phyloP scores from a whole-genome alignment of 2,797 vertebrate genomes.

The Craterocephalus amniculus region DNA sequence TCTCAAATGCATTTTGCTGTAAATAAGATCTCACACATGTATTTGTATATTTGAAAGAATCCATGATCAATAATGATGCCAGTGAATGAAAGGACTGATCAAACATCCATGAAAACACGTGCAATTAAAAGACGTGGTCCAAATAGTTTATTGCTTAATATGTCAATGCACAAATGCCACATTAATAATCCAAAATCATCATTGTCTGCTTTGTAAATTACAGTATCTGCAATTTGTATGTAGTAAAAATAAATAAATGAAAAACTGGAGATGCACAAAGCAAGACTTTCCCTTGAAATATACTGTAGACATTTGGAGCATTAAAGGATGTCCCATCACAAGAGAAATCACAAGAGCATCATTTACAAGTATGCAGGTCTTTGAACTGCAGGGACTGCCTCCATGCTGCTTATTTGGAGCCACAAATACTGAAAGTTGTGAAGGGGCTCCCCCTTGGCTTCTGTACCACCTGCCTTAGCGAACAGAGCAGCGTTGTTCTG shows the following conservation, averaged over 20 bases:
- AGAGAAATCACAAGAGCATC: slow-evolving; percentile 9
- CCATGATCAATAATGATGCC: background rate
- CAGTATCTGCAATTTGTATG: slow-evolving; percentile 22
- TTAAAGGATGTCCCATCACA: background rate
- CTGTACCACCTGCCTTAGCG: background rate
- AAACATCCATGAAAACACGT: background rate
- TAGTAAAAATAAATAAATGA: slow-evolving; percentile 7
- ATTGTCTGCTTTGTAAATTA: slow-evolving; percentile 12
- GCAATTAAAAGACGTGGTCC: background rate
- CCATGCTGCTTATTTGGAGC: background rate
- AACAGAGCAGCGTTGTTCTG: background rate
- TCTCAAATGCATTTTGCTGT: background rate
- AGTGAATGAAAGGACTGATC: background rate
- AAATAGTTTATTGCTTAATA: slow-evolving; percentile 34
- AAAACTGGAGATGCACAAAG: background rate
- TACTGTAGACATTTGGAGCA: slow-evolving; percentile 8
- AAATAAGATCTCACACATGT: background rate
- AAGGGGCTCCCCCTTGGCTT: slow-evolving; percentile 5
- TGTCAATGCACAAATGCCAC: slow-evolving; percentile 38
- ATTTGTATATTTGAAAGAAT: background rate
- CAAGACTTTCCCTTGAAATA: slow-evolving; percentile 18
- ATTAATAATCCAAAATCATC: slow-evolving; percentile 15
- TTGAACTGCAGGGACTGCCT: background rate
- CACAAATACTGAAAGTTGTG: slow-evolving; percentile 1
- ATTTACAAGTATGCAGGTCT: background rate